Evolutionary conservation across 2,113 vertebrate species (phyloP).

Genomic region (Halcyon senegalensis): DNA sequence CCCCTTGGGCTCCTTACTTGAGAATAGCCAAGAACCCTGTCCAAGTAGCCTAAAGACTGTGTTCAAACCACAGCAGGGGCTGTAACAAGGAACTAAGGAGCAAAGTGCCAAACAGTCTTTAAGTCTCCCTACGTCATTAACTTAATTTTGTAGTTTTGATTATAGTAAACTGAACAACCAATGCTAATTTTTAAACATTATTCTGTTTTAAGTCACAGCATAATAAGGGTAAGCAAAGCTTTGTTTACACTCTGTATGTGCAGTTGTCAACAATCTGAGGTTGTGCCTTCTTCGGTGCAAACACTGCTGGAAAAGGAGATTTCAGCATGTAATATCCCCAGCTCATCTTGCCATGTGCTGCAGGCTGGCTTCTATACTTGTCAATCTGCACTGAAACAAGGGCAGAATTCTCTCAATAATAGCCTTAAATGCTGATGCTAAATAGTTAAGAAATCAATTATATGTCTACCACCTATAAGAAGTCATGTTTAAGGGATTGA

Average conservation of each 20-base stretch:
- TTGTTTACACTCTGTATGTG: neutral
- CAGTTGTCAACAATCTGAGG: neutral
- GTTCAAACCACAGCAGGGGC: neutral
- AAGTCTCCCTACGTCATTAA: neutral
- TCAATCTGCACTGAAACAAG: neutral
- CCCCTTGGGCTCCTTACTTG: neutral
- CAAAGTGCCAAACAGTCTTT: neutral
- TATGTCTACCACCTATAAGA: neutral
- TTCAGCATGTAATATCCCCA: rapidly evolving
- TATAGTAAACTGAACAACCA: neutral
- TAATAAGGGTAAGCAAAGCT: neutral
- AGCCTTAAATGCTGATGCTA: neutral
- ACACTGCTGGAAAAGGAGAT: neutral
- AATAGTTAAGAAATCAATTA: neutral
- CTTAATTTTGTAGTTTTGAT: neutral
- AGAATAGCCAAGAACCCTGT: neutral
- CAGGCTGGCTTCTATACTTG: neutral
- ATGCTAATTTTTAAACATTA: neutral
- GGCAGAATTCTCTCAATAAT: neutral
- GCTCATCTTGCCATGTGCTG: rapidly evolving
- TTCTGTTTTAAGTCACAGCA: neutral
- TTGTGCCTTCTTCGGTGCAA: neutral
- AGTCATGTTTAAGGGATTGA: neutral
- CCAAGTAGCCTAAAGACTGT: neutral
- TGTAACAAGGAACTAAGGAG: neutral